These are phyloP conservation scores for Pogonophryne albipinna DNA, from an alignment of 2,797 vertebrate genomes.

Conservation along the genomic window DNA sequence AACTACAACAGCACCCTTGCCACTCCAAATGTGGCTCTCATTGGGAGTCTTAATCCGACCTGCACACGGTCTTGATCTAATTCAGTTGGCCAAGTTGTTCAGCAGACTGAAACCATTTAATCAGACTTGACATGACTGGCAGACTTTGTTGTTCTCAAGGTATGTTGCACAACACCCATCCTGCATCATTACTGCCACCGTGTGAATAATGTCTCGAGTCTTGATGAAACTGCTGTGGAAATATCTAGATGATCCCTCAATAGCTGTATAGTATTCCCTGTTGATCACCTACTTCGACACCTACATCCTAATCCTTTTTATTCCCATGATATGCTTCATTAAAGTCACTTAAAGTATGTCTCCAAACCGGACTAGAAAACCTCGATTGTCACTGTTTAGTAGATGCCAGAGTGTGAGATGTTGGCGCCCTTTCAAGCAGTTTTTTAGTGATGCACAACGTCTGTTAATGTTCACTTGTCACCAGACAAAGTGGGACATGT, in stretches of 20 bases:
- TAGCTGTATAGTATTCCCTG: constrained; percentile 41
- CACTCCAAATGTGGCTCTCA: constrained; percentile 50
- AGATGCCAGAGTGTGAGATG: not conserved
- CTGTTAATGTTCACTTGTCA: constrained; percentile 22
- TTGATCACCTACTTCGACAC: constrained; percentile 26
- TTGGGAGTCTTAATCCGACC: constrained; percentile 50
- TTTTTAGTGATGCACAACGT: not conserved
- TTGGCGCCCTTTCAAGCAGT: not conserved
- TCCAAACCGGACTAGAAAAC: too few species aligned
- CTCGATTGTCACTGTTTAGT: not conserved
- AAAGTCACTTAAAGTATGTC: not conserved
- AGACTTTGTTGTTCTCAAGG: constrained; percentile 50
- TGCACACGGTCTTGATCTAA: constrained; percentile 40
- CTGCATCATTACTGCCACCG: constrained; percentile 28
- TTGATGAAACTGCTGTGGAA: constrained; percentile 56
- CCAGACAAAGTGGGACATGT: constrained; percentile 7
- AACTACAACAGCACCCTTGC: constrained; percentile 18
- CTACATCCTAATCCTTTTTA: not conserved
- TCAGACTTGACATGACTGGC: constrained; percentile 54
- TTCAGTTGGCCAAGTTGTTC: constrained; percentile 54
- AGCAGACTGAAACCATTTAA: constrained; percentile 50
- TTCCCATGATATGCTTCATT: not conserved
- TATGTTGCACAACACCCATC: constrained; percentile 31
- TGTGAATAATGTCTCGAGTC: constrained; percentile 65
- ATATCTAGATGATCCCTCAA: constrained; percentile 63